Conservation (phyloP, 1,140 invertebrate genomes). For the Amyelois transitella region DNA sequence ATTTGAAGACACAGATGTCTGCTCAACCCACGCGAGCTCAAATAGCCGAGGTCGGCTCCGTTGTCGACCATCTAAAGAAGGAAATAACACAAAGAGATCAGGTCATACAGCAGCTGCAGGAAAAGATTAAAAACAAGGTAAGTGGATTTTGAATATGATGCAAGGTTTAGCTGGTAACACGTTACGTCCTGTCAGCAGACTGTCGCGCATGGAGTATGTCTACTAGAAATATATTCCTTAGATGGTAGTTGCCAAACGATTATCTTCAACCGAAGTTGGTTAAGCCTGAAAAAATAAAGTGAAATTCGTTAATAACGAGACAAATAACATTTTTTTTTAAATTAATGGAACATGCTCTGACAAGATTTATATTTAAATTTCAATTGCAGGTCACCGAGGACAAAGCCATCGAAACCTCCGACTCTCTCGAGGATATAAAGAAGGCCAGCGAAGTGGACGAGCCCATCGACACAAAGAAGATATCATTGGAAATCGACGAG, state of each 20-base stretch:
- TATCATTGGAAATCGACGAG: slow-evolving; percentile 55
- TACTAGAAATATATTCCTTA: no score
- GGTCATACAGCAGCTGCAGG: slow-evolving; percentile 28
- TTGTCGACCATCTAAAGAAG: slow-evolving; percentile 39
- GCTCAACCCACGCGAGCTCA: slow-evolving; percentile 56
- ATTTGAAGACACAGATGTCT: slow-evolving; percentile 62
- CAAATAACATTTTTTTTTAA: no score
- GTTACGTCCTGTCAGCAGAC: no score
- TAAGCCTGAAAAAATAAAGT: no score
- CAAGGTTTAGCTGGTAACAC: no score
- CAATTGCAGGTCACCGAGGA: slow-evolving; percentile 22
- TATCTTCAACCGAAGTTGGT: no score
- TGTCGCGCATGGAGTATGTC: no score
- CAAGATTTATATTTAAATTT: background rate
- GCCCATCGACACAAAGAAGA: slow-evolving; percentile 40
- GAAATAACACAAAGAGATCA: slow-evolving; percentile 40
- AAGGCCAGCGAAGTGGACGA: slow-evolving; percentile 14
- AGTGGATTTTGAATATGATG: no score
- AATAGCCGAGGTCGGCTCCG: slow-evolving; percentile 49
- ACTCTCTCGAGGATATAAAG: slow-evolving; percentile 30
- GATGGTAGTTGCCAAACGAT: no score
- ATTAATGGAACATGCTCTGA: no score
- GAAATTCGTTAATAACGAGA: no score
- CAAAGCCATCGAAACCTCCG: slow-evolving; percentile 38
- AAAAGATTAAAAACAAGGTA: background rate